Conservation (phyloP, 2,797 vertebrate genomes). For the Xiphophorus birchmanni region DNA sequence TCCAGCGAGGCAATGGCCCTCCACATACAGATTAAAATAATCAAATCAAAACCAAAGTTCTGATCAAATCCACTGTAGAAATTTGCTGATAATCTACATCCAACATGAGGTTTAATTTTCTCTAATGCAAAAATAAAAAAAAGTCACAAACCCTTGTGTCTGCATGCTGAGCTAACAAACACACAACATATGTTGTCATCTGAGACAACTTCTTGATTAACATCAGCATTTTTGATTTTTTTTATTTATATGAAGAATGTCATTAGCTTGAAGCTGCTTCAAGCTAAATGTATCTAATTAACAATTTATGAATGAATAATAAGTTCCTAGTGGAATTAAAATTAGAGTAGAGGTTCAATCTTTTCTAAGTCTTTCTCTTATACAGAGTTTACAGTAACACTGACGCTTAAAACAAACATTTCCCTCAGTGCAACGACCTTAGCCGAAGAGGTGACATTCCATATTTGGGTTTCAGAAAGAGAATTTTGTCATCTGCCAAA, state of each 20-base stretch:
- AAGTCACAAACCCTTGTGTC: background rate
- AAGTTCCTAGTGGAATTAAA: background rate
- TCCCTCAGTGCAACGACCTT: background rate
- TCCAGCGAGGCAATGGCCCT: background rate
- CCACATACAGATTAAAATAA: background rate
- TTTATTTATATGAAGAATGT: background rate
- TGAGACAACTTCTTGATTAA: background rate
- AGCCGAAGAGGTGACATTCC: background rate
- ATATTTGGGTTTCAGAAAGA: conserved; percentile 13
- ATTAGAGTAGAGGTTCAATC: background rate
- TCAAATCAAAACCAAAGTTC: background rate
- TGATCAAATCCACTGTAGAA: background rate
- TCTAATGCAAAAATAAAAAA: background rate
- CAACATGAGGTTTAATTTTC: background rate
- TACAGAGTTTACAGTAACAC: background rate
- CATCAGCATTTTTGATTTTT: background rate
- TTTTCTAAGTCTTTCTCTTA: background rate
- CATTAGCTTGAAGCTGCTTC: background rate
- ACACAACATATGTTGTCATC: background rate
- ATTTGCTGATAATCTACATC: background rate
- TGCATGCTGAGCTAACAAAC: background rate
- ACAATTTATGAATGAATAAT: background rate
- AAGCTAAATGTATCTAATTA: background rate
- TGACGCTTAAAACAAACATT: background rate
- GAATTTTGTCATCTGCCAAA: conserved; percentile 45